These are phyloP conservation scores for Nematolebias whitei DNA, from an alignment of 2,113 vertebrate genomes.

Conservation along the genomic window DNA sequence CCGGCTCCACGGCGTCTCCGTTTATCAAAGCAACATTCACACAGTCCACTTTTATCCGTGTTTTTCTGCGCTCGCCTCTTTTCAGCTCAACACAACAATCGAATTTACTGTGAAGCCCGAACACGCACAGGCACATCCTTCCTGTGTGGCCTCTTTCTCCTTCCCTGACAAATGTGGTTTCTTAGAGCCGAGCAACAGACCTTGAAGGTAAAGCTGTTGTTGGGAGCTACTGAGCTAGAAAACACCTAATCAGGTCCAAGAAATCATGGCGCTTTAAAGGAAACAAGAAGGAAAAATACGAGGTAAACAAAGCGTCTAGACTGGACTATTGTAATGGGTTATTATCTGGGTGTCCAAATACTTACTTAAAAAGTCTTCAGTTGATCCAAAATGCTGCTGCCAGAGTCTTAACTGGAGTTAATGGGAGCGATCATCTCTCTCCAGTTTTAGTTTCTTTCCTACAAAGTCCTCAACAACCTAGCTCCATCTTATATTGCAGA, in stretches of 20 bases:
- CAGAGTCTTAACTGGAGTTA: too few species aligned
- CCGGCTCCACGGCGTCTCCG: neutral
- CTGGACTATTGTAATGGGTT: too few species aligned
- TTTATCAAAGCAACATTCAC: slow-evolving; percentile 37
- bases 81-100: slow-evolving; percentile 23
- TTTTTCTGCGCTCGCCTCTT: slow-evolving; percentile 14
- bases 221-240: slow-evolving; percentile 19
- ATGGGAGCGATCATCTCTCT: too few species aligned
- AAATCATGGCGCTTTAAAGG: slow-evolving; percentile 14
- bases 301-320: neutral
- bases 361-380: too few species aligned
- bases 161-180: slow-evolving; percentile 42
- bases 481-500: too few species aligned
- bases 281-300: slow-evolving; percentile 31
- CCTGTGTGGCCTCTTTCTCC: slow-evolving; percentile 38
- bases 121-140: slow-evolving; percentile 17
- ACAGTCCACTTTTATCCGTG: slow-evolving; percentile 10
- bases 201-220: slow-evolving; percentile 34
- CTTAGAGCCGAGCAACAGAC: slow-evolving; percentile 20
- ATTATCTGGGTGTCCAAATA: too few species aligned
- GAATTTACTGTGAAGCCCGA: slow-evolving; percentile 22
- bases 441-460: too few species aligned
- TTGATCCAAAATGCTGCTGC: too few species aligned
- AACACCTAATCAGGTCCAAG: slow-evolving; percentile 40
- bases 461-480: too few species aligned